Base-by-base conservation (phyloP, 53 echinoderm and acorn worm genomes). In the Hippasteria phrygiana region DNA sequence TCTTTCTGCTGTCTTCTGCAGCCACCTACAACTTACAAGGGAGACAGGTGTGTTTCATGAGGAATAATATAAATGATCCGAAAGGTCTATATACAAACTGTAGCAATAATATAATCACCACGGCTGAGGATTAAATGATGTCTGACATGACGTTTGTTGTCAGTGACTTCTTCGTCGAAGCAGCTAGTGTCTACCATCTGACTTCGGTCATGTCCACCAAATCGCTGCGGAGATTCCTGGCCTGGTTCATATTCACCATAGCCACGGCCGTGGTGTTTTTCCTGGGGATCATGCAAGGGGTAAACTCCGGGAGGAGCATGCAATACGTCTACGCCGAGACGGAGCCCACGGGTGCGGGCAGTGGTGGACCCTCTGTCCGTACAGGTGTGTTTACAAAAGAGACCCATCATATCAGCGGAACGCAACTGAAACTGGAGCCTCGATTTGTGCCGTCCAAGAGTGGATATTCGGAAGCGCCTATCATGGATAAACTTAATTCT, bases 201-300 rank as follows among this genome's bases (percentile, higher is more conserved):
- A 1, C 26, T 5, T 73, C 47, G 12, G 65, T 32, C 64, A 16
- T 81, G 81, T 81, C 81, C 3, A 45, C 63, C n/a, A 63, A 45
- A 31, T n/a, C 81, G 14, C 41, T 81, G 43, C 81, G 65, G 16
- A 26, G 18, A 36, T 43, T 11, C 31, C 81, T 81, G 32, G 43
- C 45, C 45, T 55, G 63, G 81, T 65, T 81, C 43, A 63, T 20
- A 32, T 55, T 55, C 45, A 18, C 17, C 65, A 63, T 55, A 2
- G 81, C 81, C 45, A 27, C 55, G 8, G 62, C 81, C 33, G 81
- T 81, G 32, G 66, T 65, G 43, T 81, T 81, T 33, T 27, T 28
- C 66, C 20, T 81, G 16, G 81, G 81, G 3, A 37, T 81, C 29
- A 11, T 81, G 24, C 81, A 65, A 32, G 81, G 81, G 43, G 39